Conservation (phyloP, 1,140 invertebrate species). For the Lepidurus packardi region DNA sequence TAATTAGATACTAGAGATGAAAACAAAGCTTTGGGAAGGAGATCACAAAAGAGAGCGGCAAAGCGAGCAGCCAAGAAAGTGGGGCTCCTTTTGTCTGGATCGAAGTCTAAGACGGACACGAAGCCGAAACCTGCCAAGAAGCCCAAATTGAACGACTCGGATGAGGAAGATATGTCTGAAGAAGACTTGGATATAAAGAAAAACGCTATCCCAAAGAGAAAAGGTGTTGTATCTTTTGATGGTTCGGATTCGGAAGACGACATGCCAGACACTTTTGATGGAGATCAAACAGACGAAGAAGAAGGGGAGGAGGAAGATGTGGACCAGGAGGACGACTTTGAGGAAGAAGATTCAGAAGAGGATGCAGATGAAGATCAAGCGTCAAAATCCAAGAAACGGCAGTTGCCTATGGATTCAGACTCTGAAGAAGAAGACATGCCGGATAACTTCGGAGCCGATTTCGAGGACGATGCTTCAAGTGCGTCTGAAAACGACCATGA, state of each 20-base stretch:
- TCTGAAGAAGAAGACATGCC: constrained; percentile 41
- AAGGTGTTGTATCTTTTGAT: neutral
- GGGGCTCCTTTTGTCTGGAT: neutral
- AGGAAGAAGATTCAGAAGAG: constrained; percentile 39
- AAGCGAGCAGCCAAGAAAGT: constrained; percentile 28
- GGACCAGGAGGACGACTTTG: constrained; percentile 38
- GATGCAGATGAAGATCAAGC: constrained; percentile 35
- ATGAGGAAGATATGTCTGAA: neutral
- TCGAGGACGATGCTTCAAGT: constrained; percentile 43
- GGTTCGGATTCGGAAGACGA: neutral
- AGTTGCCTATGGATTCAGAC: neutral
- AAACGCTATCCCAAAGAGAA: constrained; percentile 5
- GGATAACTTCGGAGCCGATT: constrained; percentile 37
- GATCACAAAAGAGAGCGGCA: constrained; percentile 33
- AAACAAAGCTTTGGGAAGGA: constrained; percentile 35
- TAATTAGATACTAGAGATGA: constrained; percentile 37
- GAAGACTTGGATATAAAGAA: constrained; percentile 22
- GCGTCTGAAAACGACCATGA: constrained; percentile 46
- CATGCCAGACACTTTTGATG: neutral
- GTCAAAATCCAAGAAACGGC: constrained; percentile 35
- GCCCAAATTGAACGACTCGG: neutral
- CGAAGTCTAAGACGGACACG: neutral
- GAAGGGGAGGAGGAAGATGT: constrained; percentile 47
- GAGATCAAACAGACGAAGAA: constrained; percentile 37
- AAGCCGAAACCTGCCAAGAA: constrained; percentile 12